Percentiles rank a stretch among this genome's conserved stretches.
phyloP scores from a whole-genome alignment of 2,888 invertebrate genomes.

The Agriopis marginaria region DNA sequence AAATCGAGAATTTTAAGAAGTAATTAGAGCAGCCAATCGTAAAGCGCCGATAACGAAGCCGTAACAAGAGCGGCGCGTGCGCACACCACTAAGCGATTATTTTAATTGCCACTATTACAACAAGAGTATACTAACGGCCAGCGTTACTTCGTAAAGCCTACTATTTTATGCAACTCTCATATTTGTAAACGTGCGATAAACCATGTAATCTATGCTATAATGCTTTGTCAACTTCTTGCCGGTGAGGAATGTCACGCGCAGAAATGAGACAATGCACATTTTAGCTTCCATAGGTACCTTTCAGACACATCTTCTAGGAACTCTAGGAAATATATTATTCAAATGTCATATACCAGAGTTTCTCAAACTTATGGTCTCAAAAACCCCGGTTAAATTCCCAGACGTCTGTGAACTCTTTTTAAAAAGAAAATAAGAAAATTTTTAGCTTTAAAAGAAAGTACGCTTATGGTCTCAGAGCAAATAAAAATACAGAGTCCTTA shows the following conservation, averaged over 20 bases:
- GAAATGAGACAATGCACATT: background rate
- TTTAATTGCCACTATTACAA: slow-evolving; percentile 62
- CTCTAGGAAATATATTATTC: too few species aligned
- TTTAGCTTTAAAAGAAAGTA: too few species aligned
- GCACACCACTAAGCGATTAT: slow-evolving; percentile 54
- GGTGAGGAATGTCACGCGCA: background rate
- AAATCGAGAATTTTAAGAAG: slow-evolving; percentile 24
- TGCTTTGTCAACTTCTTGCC: background rate
- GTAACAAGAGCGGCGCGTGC: slow-evolving; percentile 63
- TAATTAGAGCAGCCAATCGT: slow-evolving; percentile 57
- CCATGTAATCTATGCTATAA: background rate
- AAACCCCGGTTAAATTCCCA: too few species aligned
- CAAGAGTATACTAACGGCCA: slow-evolving; percentile 32
- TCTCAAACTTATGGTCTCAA: too few species aligned
- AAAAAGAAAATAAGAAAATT: too few species aligned
- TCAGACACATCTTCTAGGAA: too few species aligned
- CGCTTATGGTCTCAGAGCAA: too few species aligned
- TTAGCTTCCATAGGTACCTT: too few species aligned
- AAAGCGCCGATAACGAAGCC: slow-evolving; percentile 62
- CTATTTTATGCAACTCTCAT: background rate
- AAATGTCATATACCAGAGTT: too few species aligned
- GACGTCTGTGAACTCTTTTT: too few species aligned
- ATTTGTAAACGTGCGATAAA: background rate
- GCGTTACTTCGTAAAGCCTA: slow-evolving; percentile 4
- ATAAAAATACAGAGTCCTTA: too few species aligned